phyloP scores from a whole-genome alignment of 2,113 vertebrate species.

The Ophiodon elongatus region DNA sequence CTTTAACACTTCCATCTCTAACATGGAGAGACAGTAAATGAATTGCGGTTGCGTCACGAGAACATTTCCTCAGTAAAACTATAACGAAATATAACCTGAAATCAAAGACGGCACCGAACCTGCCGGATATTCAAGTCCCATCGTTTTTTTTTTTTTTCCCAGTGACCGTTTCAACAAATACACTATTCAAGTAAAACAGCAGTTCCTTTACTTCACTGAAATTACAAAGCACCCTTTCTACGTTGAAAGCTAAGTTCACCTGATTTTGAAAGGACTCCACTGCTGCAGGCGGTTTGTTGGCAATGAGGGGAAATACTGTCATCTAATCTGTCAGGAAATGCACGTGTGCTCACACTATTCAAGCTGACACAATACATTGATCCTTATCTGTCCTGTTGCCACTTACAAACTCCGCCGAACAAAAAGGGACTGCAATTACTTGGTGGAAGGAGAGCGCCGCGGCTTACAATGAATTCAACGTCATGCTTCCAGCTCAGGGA shows the following conservation, averaged over 20 bases:
- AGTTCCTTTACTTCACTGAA: background rate
- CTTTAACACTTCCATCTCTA: too few species aligned
- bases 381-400: background rate
- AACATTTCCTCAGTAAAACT: too few species aligned
- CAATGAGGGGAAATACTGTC: background rate
- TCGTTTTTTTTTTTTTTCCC: background rate
- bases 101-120: background rate
- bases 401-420: background rate
- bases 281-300: background rate
- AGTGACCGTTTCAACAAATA: background rate
- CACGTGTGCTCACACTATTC: background rate
- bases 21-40: too few species aligned
- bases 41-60: too few species aligned
- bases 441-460: background rate
- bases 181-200: background rate
- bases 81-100: background rate
- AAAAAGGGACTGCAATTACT: slow-evolving; percentile 9
- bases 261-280: background rate
- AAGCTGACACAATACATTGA: background rate
- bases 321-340: background rate
- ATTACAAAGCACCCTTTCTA: background rate
- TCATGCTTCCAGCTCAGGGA: background rate
- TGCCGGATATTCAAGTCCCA: too few species aligned
- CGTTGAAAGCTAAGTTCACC: background rate
- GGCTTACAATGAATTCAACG: background rate